Conservation (phyloP, 2,797 vertebrate species). For the Myotis pilosus region DNA sequence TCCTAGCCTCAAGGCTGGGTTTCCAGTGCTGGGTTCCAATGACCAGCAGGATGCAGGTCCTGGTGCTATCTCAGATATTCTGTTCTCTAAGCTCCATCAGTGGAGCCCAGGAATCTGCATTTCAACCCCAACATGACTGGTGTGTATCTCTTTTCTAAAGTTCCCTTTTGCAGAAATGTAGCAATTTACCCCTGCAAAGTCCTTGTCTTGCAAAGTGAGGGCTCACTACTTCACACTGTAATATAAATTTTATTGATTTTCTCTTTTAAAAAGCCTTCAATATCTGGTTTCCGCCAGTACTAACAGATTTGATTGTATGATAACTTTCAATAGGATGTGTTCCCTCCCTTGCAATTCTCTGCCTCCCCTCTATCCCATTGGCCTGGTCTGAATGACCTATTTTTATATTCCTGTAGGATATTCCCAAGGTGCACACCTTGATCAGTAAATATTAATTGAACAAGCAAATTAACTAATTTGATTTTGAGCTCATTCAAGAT, state of each 20-base stretch:
- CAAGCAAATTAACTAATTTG: neutral
- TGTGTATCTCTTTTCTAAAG: neutral
- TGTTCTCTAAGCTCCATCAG: fast-evolving
- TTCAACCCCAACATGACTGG: neutral
- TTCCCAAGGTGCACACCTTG: neutral
- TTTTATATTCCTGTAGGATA: neutral
- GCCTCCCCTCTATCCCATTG: fast-evolving
- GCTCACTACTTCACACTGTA: neutral
- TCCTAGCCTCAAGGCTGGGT: neutral
- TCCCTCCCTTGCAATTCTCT: neutral
- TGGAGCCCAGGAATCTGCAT: neutral
- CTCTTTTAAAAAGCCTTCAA: neutral
- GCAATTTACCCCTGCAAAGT: too few species aligned
- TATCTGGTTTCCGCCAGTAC: neutral
- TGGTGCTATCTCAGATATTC: neutral
- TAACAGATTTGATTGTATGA: too few species aligned
- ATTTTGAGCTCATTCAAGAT: neutral
- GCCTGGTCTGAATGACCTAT: neutral
- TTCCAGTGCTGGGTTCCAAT: neutral
- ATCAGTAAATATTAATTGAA: neutral
- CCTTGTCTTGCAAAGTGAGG: neutral
- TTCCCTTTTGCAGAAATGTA: neutral
- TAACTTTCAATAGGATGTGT: neutral
- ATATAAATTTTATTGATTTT: neutral
- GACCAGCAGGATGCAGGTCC: neutral